Evolutionary conservation across 1,140 invertebrate species (phyloP), one percentile per base, ranked within the genome.

Genomic region (Drosophila kanapiae): DNA sequence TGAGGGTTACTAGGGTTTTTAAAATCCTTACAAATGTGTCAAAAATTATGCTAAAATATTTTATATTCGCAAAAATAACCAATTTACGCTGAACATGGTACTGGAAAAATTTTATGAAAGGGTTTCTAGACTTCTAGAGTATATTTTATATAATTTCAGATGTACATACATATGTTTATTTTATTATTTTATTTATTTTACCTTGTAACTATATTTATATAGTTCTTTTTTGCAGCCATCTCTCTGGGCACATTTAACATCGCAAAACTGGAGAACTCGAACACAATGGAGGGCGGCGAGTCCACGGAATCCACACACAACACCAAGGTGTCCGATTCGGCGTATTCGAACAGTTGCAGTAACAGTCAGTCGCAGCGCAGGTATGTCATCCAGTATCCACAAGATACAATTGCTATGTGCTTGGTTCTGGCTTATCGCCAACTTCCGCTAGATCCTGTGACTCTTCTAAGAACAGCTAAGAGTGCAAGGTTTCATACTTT

Each of bases 291-390:
- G 54, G 92, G 82, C n/a, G 92, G 82, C 14, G 90, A 92, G 75
- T 91, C 91, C 11, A 84, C 91, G n/a, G 91, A 92, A 57, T 92
- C 92, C 27, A 92, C 91, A 42, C 92, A 92, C 42, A 93, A 93
- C 57, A 95, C 95, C 0, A 96, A 96, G 86, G 94, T 96, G 42
- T 96, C 96, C 1, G 96, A 97, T 93, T 97, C 96, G 11, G 96
- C 95, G 2, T 96, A 96, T 88, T 96, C 96, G 0, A 96, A 95
- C 80, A 96, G 95, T 71, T 96, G 95, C 92, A 96, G 95, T 75
- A 96, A 96, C 92, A 96, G 95, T 68, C 96, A 96, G 82, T 96
- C 96, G 2, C 95, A 96, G 80, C 93, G 95, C 75, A 97, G 96
- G 96, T 96, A 86, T 86, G 85, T 72, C 18, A 49, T 9, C 27